Evolutionary conservation across 2,113 vertebrate genomes (phyloP).

Genomic region (Pseudonaja textilis): DNA sequence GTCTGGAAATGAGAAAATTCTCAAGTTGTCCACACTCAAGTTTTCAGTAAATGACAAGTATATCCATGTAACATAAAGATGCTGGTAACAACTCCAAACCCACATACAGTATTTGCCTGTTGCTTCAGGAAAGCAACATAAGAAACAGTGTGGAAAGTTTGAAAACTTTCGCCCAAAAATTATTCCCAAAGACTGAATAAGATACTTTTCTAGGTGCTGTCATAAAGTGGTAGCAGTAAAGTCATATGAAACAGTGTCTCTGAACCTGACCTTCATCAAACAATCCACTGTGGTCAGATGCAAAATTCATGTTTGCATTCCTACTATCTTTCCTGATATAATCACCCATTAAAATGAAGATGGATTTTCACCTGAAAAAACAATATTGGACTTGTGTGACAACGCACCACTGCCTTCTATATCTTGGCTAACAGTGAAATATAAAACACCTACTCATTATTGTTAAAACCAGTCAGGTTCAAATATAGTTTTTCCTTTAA

Average conservation of each 20-base stretch:
- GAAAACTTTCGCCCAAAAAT: not conserved
- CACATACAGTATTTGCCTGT: not conserved
- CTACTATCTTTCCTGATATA: not conserved
- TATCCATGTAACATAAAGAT: not conserved
- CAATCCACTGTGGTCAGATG: not conserved
- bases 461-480: not conserved
- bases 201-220: not conserved
- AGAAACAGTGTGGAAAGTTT: not conserved
- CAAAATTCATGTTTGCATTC: not conserved
- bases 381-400: not conserved
- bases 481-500: not conserved
- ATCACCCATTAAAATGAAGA: not conserved
- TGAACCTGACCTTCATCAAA: not conserved
- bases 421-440: not conserved
- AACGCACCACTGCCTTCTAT: not conserved
- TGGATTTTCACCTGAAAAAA: not conserved
- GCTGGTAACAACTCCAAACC: not conserved
- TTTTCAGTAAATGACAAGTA: not conserved
- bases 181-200: not conserved
- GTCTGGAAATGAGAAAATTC: not conserved
- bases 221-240: not conserved
- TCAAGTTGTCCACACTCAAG: not conserved
- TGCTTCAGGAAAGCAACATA: not conserved
- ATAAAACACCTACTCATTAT: not conserved
- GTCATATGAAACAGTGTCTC: not conserved